Base-by-base conservation (phyloP, 2,113 vertebrate species). In the Apistogramma diplotaenia region DNA sequence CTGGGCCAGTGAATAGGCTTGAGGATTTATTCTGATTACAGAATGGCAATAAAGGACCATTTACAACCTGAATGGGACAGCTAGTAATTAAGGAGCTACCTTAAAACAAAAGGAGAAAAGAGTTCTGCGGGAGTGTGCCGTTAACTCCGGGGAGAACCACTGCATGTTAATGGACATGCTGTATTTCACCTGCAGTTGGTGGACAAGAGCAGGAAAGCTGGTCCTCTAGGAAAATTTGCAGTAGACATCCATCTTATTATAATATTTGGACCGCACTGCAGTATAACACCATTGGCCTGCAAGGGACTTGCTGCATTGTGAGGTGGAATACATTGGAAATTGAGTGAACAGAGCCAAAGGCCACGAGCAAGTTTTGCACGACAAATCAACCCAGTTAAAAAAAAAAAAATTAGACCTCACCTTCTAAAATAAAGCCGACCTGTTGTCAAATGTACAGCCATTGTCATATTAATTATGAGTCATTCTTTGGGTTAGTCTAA, bases 11-110 rank as follows among this genome's bases (percentile, higher is more conserved):
- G 91, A 96, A 94, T 88, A 89, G 84, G 80, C 78, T 88, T 51
- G 70, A 94, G 86, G 92, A 96, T 92, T 96, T 95, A 95, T 89
- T 94, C 79, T 94, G 89, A 93, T 94, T 93, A 94, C 94, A 93
- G 86, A 93, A 91, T 85, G 84, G 86, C 83, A 94, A 89, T 95
- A 95, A 95, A 94, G 85, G 87, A 77, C 55, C 82, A 91, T 95
- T 96, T 94, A 94, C 92, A 92, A 93, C 83, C 92, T 81, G 91
- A 95, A 94, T 92, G 89, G 62, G 86, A 89, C 87, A 92, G 87
- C 84, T 90, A 91, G 89, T 95, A 95, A 93, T 94, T 94, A 95
- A 93, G 92, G 94, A 89, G 81, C 87, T 74, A n/a, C 93, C 91
- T 94, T 92, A 93, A 95, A 95, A 95, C 74, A 82, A 91, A 35